These are phyloP conservation scores for Idaea biselata DNA, from an alignment of 2,888 invertebrate species.

Conservation along the genomic window DNA sequence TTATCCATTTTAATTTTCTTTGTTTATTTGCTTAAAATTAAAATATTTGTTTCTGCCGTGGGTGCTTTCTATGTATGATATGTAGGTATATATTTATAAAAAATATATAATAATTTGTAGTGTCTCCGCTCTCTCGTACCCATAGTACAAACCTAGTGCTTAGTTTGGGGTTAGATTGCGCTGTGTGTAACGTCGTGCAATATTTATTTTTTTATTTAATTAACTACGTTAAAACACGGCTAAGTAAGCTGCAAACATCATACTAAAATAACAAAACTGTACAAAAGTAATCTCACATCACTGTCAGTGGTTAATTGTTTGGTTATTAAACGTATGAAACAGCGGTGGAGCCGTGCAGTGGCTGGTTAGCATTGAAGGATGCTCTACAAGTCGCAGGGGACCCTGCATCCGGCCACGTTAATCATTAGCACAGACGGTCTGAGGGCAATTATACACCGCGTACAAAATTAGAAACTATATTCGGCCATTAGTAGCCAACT, in stretches of 20 bases:
- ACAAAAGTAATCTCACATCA: slow-evolving; percentile 39
- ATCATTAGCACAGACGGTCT: slow-evolving; percentile 71
- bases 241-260: neutral
- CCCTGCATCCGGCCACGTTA: slow-evolving; percentile 52
- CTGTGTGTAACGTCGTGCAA: no score
- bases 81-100: no score
- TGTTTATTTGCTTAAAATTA: no score
- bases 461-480: slow-evolving; percentile 80
- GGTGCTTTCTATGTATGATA: no score
- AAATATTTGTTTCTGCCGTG: no score
- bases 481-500: slow-evolving; percentile 77
- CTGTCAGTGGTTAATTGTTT: slow-evolving; percentile 32
- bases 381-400: slow-evolving; percentile 46
- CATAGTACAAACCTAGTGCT: no score
- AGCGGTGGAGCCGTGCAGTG: slow-evolving; percentile 15
- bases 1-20: no score
- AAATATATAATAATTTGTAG: no score
- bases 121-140: no score
- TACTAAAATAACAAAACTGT: slow-evolving; percentile 39
- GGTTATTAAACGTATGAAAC: slow-evolving; percentile 37
- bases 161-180: no score
- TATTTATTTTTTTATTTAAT: no score
- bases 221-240: neutral
- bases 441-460: slow-evolving; percentile 72
- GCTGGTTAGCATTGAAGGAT: slow-evolving; percentile 53